phyloP scores from a whole-genome alignment of 2,797 vertebrate genomes.

The Paguma larvata region DNA sequence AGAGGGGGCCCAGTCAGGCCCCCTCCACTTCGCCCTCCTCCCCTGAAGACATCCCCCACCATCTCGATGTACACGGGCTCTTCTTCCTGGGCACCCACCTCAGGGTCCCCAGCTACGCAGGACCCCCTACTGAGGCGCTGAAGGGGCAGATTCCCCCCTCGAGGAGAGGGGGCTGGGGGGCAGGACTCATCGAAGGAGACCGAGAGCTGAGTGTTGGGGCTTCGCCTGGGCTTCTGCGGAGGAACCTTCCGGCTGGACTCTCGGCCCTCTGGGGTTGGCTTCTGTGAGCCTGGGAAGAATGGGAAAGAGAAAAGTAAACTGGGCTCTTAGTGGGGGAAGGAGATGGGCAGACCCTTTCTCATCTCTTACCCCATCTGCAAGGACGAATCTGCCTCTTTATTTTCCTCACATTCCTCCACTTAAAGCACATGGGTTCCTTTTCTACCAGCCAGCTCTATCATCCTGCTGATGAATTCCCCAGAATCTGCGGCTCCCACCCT shows the following conservation, averaged over 20 bases:
- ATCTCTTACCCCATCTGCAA: background rate
- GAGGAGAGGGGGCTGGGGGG: slow-evolving; percentile 87
- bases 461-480: background rate
- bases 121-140: slow-evolving; percentile 86
- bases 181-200: slow-evolving; percentile 86
- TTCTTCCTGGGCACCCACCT: slow-evolving; percentile 87
- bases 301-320: background rate
- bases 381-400: background rate
- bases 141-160: slow-evolving; percentile 74
- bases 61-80: slow-evolving; percentile 97
- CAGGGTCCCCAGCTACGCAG: slow-evolving; percentile 76
- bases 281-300: slow-evolving; percentile 90
- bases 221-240: slow-evolving; percentile 94
- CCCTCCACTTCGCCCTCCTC: slow-evolving; percentile 85
- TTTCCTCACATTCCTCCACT: background rate
- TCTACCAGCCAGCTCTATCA: background rate
- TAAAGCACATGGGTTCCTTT: background rate
- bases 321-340: background rate
- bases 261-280: slow-evolving; percentile 90
- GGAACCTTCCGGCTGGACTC: slow-evolving; percentile 93
- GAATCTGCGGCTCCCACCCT: background rate
- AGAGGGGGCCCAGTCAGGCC: slow-evolving; percentile 87
- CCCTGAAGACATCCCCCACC: slow-evolving; percentile 94
- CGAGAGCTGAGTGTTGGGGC: slow-evolving; percentile 95
- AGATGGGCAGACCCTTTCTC: background rate